A percentile compares a stretch with the other conserved stretches of the same genome.
These are phyloP conservation scores for Tachina fera DNA, from an alignment of 2,888 invertebrate genomes.

Conservation along the genomic window DNA sequence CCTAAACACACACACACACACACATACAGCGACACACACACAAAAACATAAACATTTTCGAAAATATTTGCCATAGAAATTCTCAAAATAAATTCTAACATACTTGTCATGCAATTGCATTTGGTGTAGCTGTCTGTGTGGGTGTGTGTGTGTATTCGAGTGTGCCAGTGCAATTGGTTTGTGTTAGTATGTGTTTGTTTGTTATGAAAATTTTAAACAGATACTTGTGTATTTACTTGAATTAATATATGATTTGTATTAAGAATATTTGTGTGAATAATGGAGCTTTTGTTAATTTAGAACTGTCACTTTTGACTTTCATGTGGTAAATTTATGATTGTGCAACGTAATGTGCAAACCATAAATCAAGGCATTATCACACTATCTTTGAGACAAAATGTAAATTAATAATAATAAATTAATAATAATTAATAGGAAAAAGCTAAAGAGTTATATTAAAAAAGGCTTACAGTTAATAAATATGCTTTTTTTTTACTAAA, in stretches of 20 bases:
- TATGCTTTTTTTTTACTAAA: too few species aligned
- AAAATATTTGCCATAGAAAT: slow-evolving; percentile 28
- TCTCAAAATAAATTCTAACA: slow-evolving; percentile 11
- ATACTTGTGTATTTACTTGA: neutral
- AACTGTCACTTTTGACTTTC: neutral
- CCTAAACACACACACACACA: neutral
- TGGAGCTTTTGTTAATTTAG: neutral
- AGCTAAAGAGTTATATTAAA: neutral
- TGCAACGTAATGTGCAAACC: neutral
- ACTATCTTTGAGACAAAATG: too few species aligned
- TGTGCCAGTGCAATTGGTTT: neutral
- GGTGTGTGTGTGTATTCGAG: neutral
- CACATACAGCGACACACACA: neutral
- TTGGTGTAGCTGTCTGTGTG: neutral
- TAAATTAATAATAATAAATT: too few species aligned
- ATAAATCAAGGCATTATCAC: slow-evolving; percentile 8
- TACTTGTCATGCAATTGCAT: neutral
- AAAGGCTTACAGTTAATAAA: too few species aligned
- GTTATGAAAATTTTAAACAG: neutral
- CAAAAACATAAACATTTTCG: neutral
- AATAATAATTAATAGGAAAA: too few species aligned
- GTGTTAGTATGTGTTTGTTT: neutral
- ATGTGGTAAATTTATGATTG: slow-evolving; percentile 6
- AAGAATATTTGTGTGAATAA: slow-evolving; percentile 2
- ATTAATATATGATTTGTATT: neutral